Evolutionary conservation across 2,888 invertebrate genomes (phyloP), one percentile per base, ranked within the genome.

Genomic region (Apotomis betuletana): DNA sequence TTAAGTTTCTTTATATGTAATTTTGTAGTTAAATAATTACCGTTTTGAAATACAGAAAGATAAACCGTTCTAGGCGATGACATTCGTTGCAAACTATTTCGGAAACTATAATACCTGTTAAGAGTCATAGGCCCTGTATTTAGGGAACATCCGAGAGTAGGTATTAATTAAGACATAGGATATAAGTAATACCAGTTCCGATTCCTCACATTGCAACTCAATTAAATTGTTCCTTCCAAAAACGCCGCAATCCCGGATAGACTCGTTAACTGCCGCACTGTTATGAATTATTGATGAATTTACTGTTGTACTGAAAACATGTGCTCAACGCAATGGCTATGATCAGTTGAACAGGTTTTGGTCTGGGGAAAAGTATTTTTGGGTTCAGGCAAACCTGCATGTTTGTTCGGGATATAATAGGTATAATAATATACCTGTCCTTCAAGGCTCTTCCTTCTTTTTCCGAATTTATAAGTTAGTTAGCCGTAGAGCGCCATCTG

Each of bases 221-320:
- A 57, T 70, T 54, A 44, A 15, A 8, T 54, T 41, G 57, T 52
- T 62, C 67, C 67, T 58, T 44, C 62, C 44, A 62, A 71, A 71
- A 67, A 49, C 8, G 27, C 5, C 13, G 57, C 51, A 49, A 67
- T 71, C 55, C 38, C 67, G 71, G 57, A 62, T 60, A n/a, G 54
- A 44, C 44, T 71, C 57, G 67, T 62, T 67, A 61, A 44, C 61
- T 36, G 38, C 13, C 44, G 46, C 44, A 5, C 13, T 38, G 6
- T 12, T 44, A 67, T 67, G 57, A 57, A 71, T 71, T 67, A 71
- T 71, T 71, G 41, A 71, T 71, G 61, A 65, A 60, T 61, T 55
- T 64, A 55, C 59, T 41, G 46, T 60, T 46, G 44, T 46, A 65
- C 65, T 65, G 46, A 36, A 65, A 46, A 65, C 55, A 46, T 62